phyloP scores from a whole-genome alignment of 1,140 invertebrate species.

The Asobara japonica region DNA sequence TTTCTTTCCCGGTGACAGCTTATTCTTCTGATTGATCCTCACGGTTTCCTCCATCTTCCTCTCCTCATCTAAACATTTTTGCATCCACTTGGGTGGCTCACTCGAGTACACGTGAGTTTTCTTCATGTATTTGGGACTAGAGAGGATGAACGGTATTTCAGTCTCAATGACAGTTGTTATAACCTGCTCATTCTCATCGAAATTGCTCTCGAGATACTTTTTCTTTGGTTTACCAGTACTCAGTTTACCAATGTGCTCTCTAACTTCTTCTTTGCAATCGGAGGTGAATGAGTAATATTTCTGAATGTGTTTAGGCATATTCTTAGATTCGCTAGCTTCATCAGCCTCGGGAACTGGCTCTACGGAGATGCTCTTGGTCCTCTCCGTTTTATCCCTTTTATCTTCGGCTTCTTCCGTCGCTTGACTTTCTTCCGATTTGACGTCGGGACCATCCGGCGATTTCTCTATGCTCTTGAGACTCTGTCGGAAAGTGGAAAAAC shows the following conservation, averaged over 20 bases:
- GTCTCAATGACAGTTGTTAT: conserved; percentile 63
- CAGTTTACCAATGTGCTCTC: conserved; percentile 42
- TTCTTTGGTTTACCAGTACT: conserved; percentile 52
- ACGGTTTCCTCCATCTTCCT: conserved; percentile 32
- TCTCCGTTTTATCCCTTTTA: not conserved
- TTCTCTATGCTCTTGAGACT: conserved; percentile 3
- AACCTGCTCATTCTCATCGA: conserved; percentile 60
- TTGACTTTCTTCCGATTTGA: conserved; percentile 38
- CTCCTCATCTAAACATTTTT: conserved; percentile 50
- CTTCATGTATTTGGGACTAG: conserved; percentile 56
- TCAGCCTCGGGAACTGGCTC: conserved; percentile 25
- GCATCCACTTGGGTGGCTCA: conserved; percentile 60
- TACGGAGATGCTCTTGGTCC: not conserved
- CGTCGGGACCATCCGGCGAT: conserved; percentile 33
- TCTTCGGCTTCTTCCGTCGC: too few relatives aligned
- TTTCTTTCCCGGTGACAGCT: conserved; percentile 33
- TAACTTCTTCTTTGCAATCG: conserved; percentile 48
- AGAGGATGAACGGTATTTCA: conserved; percentile 53
- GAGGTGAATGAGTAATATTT: conserved; percentile 61
- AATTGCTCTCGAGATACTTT: conserved; percentile 61
- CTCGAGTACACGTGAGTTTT: conserved; percentile 52
- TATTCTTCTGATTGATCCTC: conserved; percentile 37
- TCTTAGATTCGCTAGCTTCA: conserved; percentile 34
- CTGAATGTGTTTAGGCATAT: conserved; percentile 58
- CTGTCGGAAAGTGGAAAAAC: conserved; percentile 49